Conservation (phyloP, 1,140 invertebrate genomes). For the Coptotermes formosanus region DNA sequence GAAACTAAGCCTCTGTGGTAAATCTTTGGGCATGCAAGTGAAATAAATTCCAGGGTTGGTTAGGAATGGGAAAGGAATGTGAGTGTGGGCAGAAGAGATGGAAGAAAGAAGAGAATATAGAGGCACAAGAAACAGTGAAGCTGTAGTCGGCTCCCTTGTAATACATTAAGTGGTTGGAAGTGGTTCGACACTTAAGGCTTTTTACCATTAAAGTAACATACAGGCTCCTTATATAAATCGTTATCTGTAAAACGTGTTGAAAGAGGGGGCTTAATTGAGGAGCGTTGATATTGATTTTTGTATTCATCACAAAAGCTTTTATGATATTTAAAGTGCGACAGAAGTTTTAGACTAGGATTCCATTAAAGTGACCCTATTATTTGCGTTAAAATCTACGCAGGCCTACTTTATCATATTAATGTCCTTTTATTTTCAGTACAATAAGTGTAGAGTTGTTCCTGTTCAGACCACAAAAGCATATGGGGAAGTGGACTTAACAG, state of each 20-base stretch:
- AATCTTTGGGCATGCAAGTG: constrained; percentile 10
- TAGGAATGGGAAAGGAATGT: background rate
- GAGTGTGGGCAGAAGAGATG: background rate
- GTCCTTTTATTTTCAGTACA: too few species aligned
- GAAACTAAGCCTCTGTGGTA: background rate
- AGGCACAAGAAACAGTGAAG: background rate
- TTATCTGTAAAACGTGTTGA: background rate
- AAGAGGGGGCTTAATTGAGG: background rate
- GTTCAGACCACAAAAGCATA: too few species aligned
- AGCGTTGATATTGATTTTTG: background rate
- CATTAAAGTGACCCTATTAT: too few species aligned
- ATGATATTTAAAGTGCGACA: background rate
- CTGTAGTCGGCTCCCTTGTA: background rate
- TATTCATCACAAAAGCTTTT: background rate
- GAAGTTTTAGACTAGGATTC: too few species aligned
- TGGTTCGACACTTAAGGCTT: background rate
- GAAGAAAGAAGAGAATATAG: background rate
- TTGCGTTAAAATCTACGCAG: too few species aligned
- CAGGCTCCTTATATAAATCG: background rate
- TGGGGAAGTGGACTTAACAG: too few species aligned
- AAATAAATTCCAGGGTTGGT: constrained; percentile 8
- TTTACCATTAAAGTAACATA: background rate
- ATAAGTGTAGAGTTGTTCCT: too few species aligned
- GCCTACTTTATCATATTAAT: too few species aligned
- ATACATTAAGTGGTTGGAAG: background rate